Percentiles rank a stretch among this genome's conserved stretches.
These are phyloP conservation scores for Liposcelis brunnea DNA, from an alignment of 2,888 invertebrate genomes.

Conservation along the genomic window DNA sequence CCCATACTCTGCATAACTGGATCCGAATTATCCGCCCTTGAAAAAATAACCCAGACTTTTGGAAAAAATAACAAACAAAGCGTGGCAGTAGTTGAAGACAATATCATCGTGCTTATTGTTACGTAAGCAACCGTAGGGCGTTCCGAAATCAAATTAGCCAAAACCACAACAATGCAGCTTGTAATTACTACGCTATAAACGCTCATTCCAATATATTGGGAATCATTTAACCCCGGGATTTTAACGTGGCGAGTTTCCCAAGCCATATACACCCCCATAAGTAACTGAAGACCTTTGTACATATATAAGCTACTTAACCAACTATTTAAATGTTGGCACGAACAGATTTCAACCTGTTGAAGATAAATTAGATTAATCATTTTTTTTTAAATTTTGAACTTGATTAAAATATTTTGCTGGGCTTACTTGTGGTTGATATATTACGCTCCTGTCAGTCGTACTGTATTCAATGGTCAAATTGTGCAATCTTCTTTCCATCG, in stretches of 20 bases:
- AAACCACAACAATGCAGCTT: constrained; percentile 68
- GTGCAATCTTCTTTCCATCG: constrained; percentile 67
- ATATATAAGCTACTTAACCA: constrained; percentile 84
- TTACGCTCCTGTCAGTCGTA: constrained; percentile 57
- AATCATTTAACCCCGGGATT: constrained; percentile 81
- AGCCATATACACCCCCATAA: constrained; percentile 88
- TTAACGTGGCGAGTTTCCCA: constrained; percentile 89
- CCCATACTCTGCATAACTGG: constrained; percentile 80
- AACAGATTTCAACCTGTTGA: constrained; percentile 71
- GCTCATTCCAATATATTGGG: constrained; percentile 83
- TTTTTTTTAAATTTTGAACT: background rate
- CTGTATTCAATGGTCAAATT: constrained; percentile 69
- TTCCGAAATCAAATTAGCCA: constrained; percentile 75
- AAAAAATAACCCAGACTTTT: constrained; percentile 55
- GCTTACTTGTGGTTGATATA: constrained; percentile 66
- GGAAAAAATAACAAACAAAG: constrained; percentile 74
- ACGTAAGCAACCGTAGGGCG: constrained; percentile 63
- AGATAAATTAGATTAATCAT: constrained; percentile 12
- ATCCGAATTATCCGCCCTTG: constrained; percentile 39
- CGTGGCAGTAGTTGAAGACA: constrained; percentile 73
- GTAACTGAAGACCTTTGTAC: constrained; percentile 72
- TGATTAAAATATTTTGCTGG: background rate
- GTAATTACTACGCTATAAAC: constrained; percentile 84
- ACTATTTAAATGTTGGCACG: constrained; percentile 69
- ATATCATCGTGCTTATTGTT: constrained; percentile 64